phyloP scores from a whole-genome alignment of 2,888 invertebrate species.

The Caenorhabditis sp. region DNA sequence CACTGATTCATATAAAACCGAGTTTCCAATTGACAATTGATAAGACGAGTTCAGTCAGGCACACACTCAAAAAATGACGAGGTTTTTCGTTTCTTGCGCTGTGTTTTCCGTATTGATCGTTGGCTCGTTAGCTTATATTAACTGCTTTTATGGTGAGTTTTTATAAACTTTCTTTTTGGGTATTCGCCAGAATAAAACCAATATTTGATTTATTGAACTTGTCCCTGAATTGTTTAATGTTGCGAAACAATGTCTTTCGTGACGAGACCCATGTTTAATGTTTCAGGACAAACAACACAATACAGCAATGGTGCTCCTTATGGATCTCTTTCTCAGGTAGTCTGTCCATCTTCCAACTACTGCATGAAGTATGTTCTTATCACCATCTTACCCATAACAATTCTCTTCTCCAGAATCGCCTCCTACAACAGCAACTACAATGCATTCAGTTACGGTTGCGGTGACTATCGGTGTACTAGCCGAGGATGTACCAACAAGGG shows the following conservation, averaged over 20 bases:
- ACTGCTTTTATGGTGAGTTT: conserved; percentile 3
- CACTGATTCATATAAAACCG: conserved; percentile 3
- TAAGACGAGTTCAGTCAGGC: conserved; percentile 1
- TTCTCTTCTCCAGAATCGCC: not conserved
- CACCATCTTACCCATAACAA: not conserved
- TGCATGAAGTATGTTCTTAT: conserved; percentile 3
- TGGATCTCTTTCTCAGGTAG: not conserved
- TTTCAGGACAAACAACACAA: not conserved
- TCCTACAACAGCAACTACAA: not conserved
- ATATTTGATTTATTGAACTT: too few relatives aligned
- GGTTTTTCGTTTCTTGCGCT: conserved; percentile 4
- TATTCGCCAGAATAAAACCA: not conserved
- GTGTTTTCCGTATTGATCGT: not conserved
- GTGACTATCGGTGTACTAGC: not conserved
- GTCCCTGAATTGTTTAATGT: too few relatives aligned
- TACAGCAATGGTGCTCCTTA: not conserved
- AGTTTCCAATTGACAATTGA: not conserved
- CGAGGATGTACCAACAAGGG: not conserved
- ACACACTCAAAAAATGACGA: conserved; percentile 8
- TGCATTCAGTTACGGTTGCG: not conserved
- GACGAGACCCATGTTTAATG: too few relatives aligned
- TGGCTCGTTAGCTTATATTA: not conserved
- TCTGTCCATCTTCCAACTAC: not conserved
- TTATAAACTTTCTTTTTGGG: not conserved
- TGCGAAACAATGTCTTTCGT: too few relatives aligned